Conservation (phyloP, 2,888 invertebrate genomes). For the Thalpophila matura region DNA sequence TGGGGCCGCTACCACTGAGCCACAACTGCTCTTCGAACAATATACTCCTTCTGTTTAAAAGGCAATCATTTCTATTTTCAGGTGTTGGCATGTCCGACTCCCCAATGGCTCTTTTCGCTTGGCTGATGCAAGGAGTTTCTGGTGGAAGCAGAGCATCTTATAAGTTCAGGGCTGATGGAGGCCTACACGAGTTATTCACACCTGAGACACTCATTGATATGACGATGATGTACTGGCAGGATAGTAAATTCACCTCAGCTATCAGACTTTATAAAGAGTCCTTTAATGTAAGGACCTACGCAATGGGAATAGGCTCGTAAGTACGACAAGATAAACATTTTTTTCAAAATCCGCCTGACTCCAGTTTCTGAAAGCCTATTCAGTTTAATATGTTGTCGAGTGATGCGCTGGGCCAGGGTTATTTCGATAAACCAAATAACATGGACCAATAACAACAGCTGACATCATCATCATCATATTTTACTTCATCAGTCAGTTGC, state of each 20-base stretch:
- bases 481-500: too few relatives aligned
- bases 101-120: conserved; percentile 50
- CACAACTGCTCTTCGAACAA: too few relatives aligned
- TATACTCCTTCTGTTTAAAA: too few relatives aligned
- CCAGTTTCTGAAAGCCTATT: too few relatives aligned
- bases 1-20: too few relatives aligned
- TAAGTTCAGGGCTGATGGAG: conserved; percentile 27
- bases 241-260: conserved; percentile 39
- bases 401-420: too few relatives aligned
- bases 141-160: conserved; percentile 12
- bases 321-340: too few relatives aligned
- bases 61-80: conserved; percentile 16
- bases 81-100: conserved; percentile 54
- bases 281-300: conserved; percentile 35
- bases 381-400: too few relatives aligned
- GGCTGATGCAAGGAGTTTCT: conserved; percentile 48
- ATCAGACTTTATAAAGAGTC: conserved; percentile 51
- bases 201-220: conserved; percentile 50
- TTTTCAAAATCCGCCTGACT: too few relatives aligned
- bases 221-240: conserved; percentile 54
- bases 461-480: too few relatives aligned
- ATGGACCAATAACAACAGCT: too few relatives aligned
- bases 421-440: too few relatives aligned
- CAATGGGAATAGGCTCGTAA: conserved; percentile 76
- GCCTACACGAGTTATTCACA: conserved; percentile 32